Evolutionary conservation across 2,888 invertebrate genomes (phyloP).

Genomic region (Teinopalpus imperialis): DNA sequence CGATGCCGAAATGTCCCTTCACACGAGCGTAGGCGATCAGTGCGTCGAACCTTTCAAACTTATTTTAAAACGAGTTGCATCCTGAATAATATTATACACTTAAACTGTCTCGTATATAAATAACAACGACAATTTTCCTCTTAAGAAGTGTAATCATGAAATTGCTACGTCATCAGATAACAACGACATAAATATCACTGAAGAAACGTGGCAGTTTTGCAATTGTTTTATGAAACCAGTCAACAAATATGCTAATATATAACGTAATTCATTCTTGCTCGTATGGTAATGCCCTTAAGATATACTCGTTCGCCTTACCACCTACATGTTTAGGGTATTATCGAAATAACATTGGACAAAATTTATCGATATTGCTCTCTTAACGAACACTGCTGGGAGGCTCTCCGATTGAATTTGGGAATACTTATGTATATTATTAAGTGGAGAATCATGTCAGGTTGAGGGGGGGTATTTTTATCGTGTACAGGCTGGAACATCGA

Average conservation of each 20-base stretch:
- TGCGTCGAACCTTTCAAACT: slow-evolving; percentile 28
- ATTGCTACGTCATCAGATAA: no score
- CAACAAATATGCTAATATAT: not conserved
- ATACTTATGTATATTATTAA: slow-evolving; percentile 38
- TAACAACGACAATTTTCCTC: slow-evolving; percentile 1
- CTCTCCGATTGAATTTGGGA: slow-evolving; percentile 45
- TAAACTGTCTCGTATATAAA: slow-evolving; percentile 2
- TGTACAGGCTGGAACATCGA: not conserved
- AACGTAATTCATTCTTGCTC: slow-evolving; percentile 10
- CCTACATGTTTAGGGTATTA: slow-evolving; percentile 43
- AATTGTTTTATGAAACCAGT: not conserved
- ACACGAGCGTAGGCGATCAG: slow-evolving; percentile 35
- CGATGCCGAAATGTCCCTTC: slow-evolving; percentile 48
- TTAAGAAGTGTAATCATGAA: no score
- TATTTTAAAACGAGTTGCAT: slow-evolving; percentile 15
- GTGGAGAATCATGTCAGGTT: slow-evolving; percentile 45
- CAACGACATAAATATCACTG: not conserved
- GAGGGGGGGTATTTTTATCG: slow-evolving; percentile 32
- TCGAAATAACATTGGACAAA: slow-evolving; percentile 45
- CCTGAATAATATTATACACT: not conserved
- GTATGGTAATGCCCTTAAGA: slow-evolving; percentile 31
- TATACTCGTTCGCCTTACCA: slow-evolving; percentile 38
- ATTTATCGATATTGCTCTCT: slow-evolving; percentile 53
- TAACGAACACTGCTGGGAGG: slow-evolving; percentile 41
- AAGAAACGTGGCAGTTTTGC: not conserved